Evolutionary conservation across 1,140 invertebrate genomes (phyloP), one percentile per base, ranked within the genome.

Genomic region (Homalodisca vitripennis): DNA sequence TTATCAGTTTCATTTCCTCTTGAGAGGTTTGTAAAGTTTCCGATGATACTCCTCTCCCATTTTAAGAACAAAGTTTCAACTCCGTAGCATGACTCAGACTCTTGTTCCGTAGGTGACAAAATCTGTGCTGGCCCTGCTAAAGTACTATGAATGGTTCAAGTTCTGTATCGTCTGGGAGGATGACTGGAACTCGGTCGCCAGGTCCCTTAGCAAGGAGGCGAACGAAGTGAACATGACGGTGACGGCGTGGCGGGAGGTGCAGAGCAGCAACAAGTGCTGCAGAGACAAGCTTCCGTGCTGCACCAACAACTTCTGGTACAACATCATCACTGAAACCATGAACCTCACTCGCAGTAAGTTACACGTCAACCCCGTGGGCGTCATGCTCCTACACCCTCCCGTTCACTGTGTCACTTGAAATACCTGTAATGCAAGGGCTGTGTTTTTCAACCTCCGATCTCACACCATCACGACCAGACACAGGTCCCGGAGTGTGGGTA

Each of bases 121-220:
- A 81, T 97, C 95, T 24, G 89, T 98, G 63, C 89, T 98, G 75
- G 88, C 95, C 0, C 81, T 98, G 55, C 80, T 99, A 67, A 83
- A 88, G 46, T 92, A 97, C 80, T 96, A 94, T 80, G 89, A 91
- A 73, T 99, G 96, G 96, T 88, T 89, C 68, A 95, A 95, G 78
- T 98, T 98, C 81, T 90, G 92, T 20, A 92, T 99, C 55, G 84
- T 98, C n/a, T 90, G 90, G 68, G 94, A 98, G 76, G 87, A 89
- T 64, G 81, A 85, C 0, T 93, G 89, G 88, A 84, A 84, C 70
- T 90, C 87, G 0, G 92, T 96, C 2, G 92, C 92, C 34, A 41
- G 34, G 6, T 17, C 17, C 34, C 34, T 41, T 6, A 41, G 34
- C 34, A 41, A 41, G 34, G 34, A 41, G n/a, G n/a, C n/a, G n/a